Percentiles rank a stretch among this genome's conserved stretches.
phyloP scores from a whole-genome alignment of 2,113 vertebrate genomes.

The Zosterops lateralis region DNA sequence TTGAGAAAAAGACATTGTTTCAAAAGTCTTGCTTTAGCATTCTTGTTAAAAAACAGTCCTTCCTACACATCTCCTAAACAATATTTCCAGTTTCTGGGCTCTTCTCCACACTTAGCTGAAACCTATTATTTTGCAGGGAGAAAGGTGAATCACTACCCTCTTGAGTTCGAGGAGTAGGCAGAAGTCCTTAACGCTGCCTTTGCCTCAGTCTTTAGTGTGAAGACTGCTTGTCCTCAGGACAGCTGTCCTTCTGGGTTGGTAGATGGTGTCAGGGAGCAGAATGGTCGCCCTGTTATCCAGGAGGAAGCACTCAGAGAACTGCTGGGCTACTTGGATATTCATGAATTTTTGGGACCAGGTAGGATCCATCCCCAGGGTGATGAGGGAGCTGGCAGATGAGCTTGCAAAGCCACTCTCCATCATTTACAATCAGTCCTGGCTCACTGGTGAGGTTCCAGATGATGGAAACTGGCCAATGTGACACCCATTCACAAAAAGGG shows the following conservation, averaged over 20 bases:
- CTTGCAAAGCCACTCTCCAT: neutral
- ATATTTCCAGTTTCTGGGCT: neutral
- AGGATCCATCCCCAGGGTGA: neutral
- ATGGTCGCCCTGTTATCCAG: neutral
- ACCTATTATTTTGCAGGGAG: accelerated
- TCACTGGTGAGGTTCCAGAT: neutral
- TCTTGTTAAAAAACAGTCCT: neutral
- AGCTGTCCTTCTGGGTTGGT: neutral
- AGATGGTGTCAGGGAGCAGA: neutral
- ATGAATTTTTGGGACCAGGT: neutral
- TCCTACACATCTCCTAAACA: neutral
- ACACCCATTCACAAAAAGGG: neutral
- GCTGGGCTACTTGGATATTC: neutral
- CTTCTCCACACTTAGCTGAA: neutral
- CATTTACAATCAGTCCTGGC: neutral
- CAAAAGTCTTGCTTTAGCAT: neutral
- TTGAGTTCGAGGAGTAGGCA: neutral
- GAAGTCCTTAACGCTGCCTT: neutral
- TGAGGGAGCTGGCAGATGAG: neutral
- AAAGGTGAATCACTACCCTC: neutral
- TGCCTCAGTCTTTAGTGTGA: neutral
- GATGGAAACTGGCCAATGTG: neutral
- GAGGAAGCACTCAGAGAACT: neutral
- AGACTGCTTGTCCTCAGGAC: neutral
- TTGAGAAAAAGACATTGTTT: neutral